Evolutionary conservation across 92 coral and sea anemone species (phyloP), one percentile per base, ranked within the genome.

Genomic region (Epizoanthus illoricatus): DNA sequence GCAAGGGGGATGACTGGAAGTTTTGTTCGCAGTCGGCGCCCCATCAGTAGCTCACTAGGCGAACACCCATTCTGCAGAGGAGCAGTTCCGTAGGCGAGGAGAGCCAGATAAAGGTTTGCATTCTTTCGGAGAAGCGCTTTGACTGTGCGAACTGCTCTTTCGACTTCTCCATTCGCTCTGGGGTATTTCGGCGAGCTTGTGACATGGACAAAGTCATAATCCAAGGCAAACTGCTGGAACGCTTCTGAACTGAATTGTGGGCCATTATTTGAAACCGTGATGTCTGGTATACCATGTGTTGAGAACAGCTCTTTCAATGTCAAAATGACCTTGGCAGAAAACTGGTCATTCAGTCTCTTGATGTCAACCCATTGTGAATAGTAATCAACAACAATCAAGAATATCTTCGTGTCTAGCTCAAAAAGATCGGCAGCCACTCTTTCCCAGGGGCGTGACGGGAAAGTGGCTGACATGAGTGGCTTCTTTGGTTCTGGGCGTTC

Each of bases 181-280:
- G 87, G 86, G 55, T 86, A 89, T 55, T 56, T 86, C 40, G 90
- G 88, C 20, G 92, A 90, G 58, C 90, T 90, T 36, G 93, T 87
- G 54, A 40, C 73, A 47, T 80, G 86, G 54, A 80, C 40, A 64
- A 90, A 90, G 55, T 80, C 82, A 59, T 62, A 58, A 72, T 56
- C 18, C 12, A 45, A 39, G 4, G 89, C 89, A 71, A 87, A 90
- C 84, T 90, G 58, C 33, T 63, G 83, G 61, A 90, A 90, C 33
- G 63, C 23, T 20, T 80, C 87, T 23, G 91, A 58, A 21, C 84
- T 84, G 62, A 79, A 82, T 84, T 90, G 89, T 7, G 89, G 91
- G 41, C 94, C 87, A 76, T 87, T 87, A 76, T 84, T 85, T 3
- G 90, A 80, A 5, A 85, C 63, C 23, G 71, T 40, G 73, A 74